These are phyloP conservation scores for Heterochromis multidens DNA, from an alignment of 2,113 vertebrate genomes.

Conservation along the genomic window DNA sequence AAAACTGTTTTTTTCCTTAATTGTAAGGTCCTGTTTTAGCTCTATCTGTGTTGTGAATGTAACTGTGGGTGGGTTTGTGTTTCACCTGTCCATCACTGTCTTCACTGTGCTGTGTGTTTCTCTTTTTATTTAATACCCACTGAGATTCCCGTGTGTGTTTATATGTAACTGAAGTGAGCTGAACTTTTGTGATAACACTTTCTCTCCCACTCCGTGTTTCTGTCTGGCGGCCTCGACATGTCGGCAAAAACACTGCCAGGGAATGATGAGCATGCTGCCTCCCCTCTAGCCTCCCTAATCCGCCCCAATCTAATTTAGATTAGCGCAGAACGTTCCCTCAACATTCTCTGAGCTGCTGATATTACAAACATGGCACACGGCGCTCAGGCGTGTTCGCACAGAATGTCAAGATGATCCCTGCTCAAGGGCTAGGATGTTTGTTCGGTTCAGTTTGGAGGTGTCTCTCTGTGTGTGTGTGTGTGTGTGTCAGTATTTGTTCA, in stretches of 20 bases:
- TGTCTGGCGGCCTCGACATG: not conserved
- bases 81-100: not conserved
- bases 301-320: conserved; percentile 48
- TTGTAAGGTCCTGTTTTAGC: accelerated
- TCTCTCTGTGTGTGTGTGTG: not conserved
- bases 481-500: not conserved
- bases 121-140: accelerated
- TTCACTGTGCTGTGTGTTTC: not conserved
- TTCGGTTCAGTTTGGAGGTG: not conserved
- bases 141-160: not conserved
- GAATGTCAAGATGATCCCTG: not conserved
- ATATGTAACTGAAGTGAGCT: not conserved
- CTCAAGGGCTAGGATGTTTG: not conserved
- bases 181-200: not conserved
- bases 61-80: not conserved
- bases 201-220: not conserved
- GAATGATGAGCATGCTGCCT: conserved; percentile 19
- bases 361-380: conserved; percentile 17
- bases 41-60: not conserved
- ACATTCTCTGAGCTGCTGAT: conserved; percentile 23
- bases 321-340: not conserved
- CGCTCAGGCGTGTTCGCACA: not conserved
- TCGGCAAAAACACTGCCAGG: not conserved
- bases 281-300: conserved; percentile 15
- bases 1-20: not conserved